These are phyloP conservation scores for Thymelicus lineola DNA, from an alignment of 2,888 invertebrate genomes.

Conservation along the genomic window DNA sequence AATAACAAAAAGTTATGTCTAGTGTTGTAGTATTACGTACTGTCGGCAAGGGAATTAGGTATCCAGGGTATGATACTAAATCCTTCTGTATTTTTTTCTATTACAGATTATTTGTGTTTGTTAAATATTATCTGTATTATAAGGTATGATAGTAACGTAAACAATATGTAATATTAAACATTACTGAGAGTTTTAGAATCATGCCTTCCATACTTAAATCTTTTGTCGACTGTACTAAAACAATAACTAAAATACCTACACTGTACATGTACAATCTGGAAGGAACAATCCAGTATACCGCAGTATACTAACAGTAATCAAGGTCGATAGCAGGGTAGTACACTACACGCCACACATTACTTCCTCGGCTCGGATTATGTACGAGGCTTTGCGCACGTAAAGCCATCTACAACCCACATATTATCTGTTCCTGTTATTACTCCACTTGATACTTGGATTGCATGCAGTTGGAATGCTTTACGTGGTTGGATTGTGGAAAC, in stretches of 20 bases:
- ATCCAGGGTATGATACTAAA: too few species aligned
- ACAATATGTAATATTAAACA: too few species aligned
- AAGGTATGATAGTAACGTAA: too few species aligned
- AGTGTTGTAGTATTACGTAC: not conserved
- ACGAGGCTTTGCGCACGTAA: constrained; percentile 23
- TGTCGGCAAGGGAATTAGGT: too few species aligned
- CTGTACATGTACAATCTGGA: not conserved
- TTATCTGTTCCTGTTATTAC: constrained; percentile 36
- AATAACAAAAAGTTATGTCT: too few species aligned
- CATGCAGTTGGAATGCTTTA: constrained; percentile 32
- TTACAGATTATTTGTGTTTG: too few species aligned
- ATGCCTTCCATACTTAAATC: too few species aligned
- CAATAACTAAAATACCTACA: not conserved
- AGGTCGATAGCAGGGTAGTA: constrained; percentile 2
- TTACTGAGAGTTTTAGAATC: too few species aligned
- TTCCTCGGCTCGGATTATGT: constrained; percentile 21
- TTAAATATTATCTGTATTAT: too few species aligned
- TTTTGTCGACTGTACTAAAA: too few species aligned
- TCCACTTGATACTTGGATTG: constrained; percentile 22
- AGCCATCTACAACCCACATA: constrained; percentile 36
- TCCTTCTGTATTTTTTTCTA: too few species aligned
- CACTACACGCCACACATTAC: constrained; percentile 12
- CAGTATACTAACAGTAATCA: constrained; percentile 13
- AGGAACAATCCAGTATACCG: not conserved
- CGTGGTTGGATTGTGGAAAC: constrained; percentile 24